Base-by-base conservation (phyloP, 2,797 vertebrate species). In the Neosilurus mollespiculum region DNA sequence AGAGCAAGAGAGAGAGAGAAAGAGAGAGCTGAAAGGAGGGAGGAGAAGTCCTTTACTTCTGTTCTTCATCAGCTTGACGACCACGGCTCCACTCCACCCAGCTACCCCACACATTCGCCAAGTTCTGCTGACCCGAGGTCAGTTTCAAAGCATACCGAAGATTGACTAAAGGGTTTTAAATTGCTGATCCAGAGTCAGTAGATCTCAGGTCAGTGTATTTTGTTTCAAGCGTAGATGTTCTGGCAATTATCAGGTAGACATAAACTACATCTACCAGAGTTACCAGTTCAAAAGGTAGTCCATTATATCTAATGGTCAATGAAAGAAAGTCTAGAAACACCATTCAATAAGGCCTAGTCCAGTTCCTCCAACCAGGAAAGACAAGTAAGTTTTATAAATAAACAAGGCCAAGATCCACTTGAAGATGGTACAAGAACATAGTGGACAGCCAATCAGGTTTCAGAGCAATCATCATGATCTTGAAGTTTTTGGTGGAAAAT, bases 31-130 rank as follows among this genome's bases (percentile, higher is more conserved):
- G 18, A 59, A 76, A 59, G 54, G 26, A 76, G 34, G 34, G 22
- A 62, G 22, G 56, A 15, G 14, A 62, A n/a, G 34, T 43, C 72
- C 18, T 37, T 78, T 77, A 81, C 77, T 70, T 80, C 58, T 81
- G 81, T 67, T 70, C 75, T 83, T 81, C 56, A 76, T 81, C 76
- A 80, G 18, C 34, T 34, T 54, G 37, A 56, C 59, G 51, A 56
- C 51, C 67, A 53, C 9, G 20, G 30, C 59, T 71, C 54, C 56
- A n/a, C 26, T 81, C 59, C 58, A 66, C 59, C 22, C 43, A 20
- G 20, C 20, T n/a, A 56, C 37, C 72, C 56, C 58, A 58, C 53
- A 37, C 75, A 64, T 61, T 61, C 56, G 15, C 75, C 75, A 77
- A 61, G 43, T 22, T 43, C 18, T 59, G 18, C 30, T 61, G 53